phyloP scores from a whole-genome alignment of 2,797 vertebrate genomes.

The Sebastes alutus region DNA sequence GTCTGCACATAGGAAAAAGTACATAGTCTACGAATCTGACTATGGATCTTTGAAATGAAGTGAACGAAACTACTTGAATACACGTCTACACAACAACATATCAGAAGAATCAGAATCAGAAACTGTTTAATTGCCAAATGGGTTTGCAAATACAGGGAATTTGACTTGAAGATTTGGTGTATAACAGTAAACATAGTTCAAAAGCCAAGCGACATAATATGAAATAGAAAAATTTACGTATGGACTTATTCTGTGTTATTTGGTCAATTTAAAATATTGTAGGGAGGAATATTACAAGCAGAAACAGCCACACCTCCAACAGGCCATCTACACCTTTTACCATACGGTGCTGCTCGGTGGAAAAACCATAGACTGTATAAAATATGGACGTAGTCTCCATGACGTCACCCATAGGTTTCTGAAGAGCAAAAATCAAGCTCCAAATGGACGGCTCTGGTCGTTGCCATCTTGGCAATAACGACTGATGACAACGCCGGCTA shows the following conservation, averaged over 20 bases:
- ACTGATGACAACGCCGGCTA: too few species aligned
- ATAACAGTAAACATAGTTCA: background rate
- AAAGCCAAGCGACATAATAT: background rate
- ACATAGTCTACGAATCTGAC: background rate
- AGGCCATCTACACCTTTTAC: background rate
- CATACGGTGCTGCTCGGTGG: background rate
- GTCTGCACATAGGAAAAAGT: constrained; percentile 3
- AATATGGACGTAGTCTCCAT: too few species aligned
- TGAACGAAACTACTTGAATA: background rate
- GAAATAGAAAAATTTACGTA: too few species aligned
- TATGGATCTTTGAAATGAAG: background rate
- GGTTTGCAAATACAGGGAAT: background rate
- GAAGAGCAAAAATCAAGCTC: too few species aligned
- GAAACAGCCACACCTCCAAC: background rate
- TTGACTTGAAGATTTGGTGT: background rate
- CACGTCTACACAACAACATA: background rate
- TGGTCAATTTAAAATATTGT: background rate
- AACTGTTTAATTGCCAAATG: background rate
- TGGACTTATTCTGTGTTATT: background rate
- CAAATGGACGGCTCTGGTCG: too few species aligned
- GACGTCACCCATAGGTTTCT: too few species aligned
- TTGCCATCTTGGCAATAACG: too few species aligned
- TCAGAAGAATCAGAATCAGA: background rate
- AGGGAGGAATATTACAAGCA: background rate
- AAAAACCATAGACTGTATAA: background rate